Base-by-base conservation (phyloP, 2,113 vertebrate genomes). In the Bungarus multicinctus region DNA sequence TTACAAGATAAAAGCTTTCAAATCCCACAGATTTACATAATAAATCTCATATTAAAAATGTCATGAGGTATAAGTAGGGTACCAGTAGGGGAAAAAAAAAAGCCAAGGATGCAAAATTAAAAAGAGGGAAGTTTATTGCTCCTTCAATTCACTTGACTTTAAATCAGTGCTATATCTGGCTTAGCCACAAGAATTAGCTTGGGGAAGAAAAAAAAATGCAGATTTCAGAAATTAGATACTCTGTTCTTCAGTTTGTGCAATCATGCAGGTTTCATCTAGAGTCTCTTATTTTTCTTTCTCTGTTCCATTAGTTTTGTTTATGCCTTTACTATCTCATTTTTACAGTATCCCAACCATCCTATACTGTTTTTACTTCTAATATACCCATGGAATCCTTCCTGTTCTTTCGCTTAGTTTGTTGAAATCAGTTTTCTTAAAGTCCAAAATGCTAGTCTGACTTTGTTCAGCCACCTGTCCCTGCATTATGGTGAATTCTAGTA, bases 161-260 rank as follows among this genome's bases (percentile, higher is more conserved):
- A 53, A 92, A 93, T 86, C 43, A 81, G 57, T 2, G 30, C 55
- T 91, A 34, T 52, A 88, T 34, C 6, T 39, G 60, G 91, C 74
- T 95, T 92, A 90, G 91, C 74, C 52, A 11, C 53, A 58, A 52
- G 60, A 34, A 91, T 85, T 86, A 85, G 53, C 45, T 54, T 93
- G 89, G 90, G 54, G 60, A 54, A 92, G 53, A 89, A 89, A 1
- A 89, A 89, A 47, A 25, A n/a, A 14, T 60, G 87, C 20, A n/a
- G 90, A 89, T 18, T 3, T 85, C 20, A 20, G 20, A 30, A 64
- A 92, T 89, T 1, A 90, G 3, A 0, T 2, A 85, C 54, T 93
- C 74, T 25, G 23, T 58, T 25, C 8, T 9, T 60, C 25, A 60
- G 8, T 27, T 60, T 60, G 57, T 27, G 25, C 57, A 58, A 25